phyloP scores from a whole-genome alignment of 1,140 invertebrate genomes.

The Chymomyza costata region DNA sequence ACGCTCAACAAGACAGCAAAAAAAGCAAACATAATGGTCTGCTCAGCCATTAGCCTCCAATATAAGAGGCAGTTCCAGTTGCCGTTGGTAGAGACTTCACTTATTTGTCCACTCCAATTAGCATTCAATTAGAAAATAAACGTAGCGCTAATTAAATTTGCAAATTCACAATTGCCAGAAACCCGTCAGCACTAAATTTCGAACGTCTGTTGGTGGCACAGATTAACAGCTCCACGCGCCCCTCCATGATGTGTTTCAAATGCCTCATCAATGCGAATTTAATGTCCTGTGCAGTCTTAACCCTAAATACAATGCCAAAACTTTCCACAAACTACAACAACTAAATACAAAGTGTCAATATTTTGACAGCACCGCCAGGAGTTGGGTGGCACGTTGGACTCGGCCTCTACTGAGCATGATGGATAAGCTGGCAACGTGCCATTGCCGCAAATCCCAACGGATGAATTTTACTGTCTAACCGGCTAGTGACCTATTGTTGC shows the following conservation, averaged over 20 bases:
- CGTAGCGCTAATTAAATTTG: conserved; percentile 42
- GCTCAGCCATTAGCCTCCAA: too few relatives aligned
- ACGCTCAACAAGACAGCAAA: not conserved
- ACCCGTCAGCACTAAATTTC: too few relatives aligned
- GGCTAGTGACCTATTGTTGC: not conserved
- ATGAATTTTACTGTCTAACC: conserved; percentile 25
- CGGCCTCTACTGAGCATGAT: conserved; percentile 27
- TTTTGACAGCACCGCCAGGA: conserved; percentile 49
- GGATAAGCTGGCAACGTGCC: conserved; percentile 53
- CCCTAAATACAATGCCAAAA: conserved; percentile 30
- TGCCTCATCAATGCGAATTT: not conserved
- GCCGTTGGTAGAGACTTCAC: too few relatives aligned
- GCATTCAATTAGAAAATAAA: conserved; percentile 66
- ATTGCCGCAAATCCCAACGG: conserved; percentile 54
- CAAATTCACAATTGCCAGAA: conserved; percentile 33
- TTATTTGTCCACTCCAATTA: conserved; percentile 43
- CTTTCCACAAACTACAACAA: conserved; percentile 36
- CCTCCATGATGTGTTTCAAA: not conserved
- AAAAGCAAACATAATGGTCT: too few relatives aligned
- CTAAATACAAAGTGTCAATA: conserved; percentile 65
- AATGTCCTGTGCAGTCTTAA: conserved; percentile 46
- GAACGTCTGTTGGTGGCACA: conserved; percentile 36
- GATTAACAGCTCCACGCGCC: conserved; percentile 22
- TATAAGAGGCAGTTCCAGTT: too few relatives aligned
- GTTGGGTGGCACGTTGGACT: not conserved